Base-by-base conservation (phyloP, 2,113 vertebrate species). In the Donacobius atricapilla region DNA sequence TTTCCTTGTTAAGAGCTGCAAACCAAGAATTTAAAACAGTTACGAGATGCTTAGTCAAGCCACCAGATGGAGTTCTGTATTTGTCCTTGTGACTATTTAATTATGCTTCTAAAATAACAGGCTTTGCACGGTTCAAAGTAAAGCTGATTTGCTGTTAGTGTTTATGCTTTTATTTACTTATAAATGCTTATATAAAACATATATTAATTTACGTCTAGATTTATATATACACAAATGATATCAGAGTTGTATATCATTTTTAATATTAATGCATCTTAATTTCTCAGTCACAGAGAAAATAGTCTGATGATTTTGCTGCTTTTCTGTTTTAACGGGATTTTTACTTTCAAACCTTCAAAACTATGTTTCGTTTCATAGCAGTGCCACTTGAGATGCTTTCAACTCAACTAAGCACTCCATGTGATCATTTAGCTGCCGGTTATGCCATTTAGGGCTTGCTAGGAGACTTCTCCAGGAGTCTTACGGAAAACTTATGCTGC, bases 61-160 rank as follows among this genome's bases (percentile, higher is more conserved):
- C 93, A 89, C 51, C 50, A 95, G 91, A 69, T 91, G 82, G 83
- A 93, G 92, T 92, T 89, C 68, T 83, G 33, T 56, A 27, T 88
- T 85, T 89, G n/a, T 78, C 64, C 13, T 50, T 58, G 33, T 0
- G 5, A 40, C 60, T 73, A 1, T 78, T 25, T 83, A 44, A 63
- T 47, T 81, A 35, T 54, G 33, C 54, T 75, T 51, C 22, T 47
- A 17, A 87, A 90, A n/a, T 77, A 61, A 89, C 15, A 40, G 66
- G 19, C 24, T 71, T 77, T 87, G 51, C 25, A 4, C 31, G 88
- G 33, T 33, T 39, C 15, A 27, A 5, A 60, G 58, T 47, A 66
- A 72, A 89, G 47, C 42, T 75, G 64, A 58, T 73, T 66, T 95
- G 20, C 28, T 87, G 7, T 6, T 69, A 13, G 5, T 63, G 8